Evolutionary conservation across 2,888 invertebrate genomes (phyloP).

Genomic region (Ormia ochracea): DNA sequence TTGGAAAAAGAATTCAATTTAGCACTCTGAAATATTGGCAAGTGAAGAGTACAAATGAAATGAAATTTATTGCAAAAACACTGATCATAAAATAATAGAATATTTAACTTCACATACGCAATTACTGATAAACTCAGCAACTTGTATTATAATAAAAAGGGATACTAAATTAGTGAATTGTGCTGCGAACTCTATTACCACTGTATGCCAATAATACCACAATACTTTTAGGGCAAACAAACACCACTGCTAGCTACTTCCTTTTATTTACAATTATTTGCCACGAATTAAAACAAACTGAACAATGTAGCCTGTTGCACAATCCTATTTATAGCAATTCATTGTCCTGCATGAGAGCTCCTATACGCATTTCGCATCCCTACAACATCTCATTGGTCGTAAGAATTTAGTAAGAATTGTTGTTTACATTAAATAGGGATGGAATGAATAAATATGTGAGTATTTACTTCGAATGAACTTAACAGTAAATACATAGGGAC

Average conservation of each 20-base stretch:
- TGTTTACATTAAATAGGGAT: slow-evolving; percentile 20
- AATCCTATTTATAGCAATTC: slow-evolving; percentile 56
- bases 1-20: too few species aligned
- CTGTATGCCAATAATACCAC: neutral
- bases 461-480: neutral
- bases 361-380: slow-evolving; percentile 17
- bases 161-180: too few species aligned
- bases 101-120: too few species aligned
- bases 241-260: neutral
- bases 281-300: slow-evolving; percentile 50
- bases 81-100: too few species aligned
- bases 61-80: too few species aligned
- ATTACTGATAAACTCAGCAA: too few species aligned
- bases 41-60: too few species aligned
- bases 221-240: neutral
- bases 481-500: neutral
- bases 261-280: neutral
- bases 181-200: neutral
- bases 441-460: slow-evolving; percentile 13
- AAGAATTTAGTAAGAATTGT: neutral
- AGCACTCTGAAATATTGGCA: too few species aligned
- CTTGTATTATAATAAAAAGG: too few species aligned
- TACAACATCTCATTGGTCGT: slow-evolving; percentile 38
- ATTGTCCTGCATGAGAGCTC: slow-evolving; percentile 11
- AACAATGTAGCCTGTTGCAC: slow-evolving; percentile 26